A percentile compares a stretch with the other conserved stretches of the same genome.
Conservation (phyloP, 2,888 invertebrate species). For the Polydrusus cervinus region DNA sequence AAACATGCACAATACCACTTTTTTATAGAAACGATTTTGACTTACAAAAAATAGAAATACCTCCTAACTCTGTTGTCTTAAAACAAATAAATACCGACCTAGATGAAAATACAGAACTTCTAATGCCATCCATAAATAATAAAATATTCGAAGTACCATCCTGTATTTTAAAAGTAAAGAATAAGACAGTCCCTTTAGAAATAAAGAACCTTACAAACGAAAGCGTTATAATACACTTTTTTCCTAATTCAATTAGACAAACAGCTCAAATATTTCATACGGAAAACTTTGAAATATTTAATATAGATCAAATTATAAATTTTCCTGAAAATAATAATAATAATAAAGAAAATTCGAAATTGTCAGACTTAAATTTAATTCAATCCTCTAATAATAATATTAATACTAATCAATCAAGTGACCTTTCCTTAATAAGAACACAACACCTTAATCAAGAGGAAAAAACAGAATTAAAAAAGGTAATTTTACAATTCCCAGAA, state of each 20-base stretch:
- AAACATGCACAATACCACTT: conserved; percentile 12
- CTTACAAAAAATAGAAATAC: conserved; percentile 23
- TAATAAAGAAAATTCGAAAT: neutral
- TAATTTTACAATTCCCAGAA: no score
- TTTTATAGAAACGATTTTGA: conserved; percentile 3
- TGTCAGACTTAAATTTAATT: neutral
- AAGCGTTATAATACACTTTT: neutral
- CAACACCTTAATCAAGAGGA: no score
- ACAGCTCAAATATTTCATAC: neutral
- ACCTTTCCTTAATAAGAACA: no score
- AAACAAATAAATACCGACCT: conserved; percentile 17
- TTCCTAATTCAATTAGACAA: conserved; percentile 6
- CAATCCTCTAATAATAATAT: neutral
- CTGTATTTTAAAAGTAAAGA: conserved; percentile 20
- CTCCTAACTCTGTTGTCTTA: conserved; percentile 4
- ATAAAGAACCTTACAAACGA: conserved; percentile 5
- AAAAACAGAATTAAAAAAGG: no score
- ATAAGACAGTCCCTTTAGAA: conserved; percentile 8
- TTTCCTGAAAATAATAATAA: neutral
- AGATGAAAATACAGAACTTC: neutral
- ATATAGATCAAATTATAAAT: conserved; percentile 6
- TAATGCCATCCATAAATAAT: conserved; percentile 23
- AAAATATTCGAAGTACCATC: conserved; percentile 15
- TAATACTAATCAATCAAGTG: neutral
- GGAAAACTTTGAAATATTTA: conserved; percentile 11